Base-by-base conservation (phyloP, 2,113 vertebrate species). In the Phrynosoma platyrhinos region DNA sequence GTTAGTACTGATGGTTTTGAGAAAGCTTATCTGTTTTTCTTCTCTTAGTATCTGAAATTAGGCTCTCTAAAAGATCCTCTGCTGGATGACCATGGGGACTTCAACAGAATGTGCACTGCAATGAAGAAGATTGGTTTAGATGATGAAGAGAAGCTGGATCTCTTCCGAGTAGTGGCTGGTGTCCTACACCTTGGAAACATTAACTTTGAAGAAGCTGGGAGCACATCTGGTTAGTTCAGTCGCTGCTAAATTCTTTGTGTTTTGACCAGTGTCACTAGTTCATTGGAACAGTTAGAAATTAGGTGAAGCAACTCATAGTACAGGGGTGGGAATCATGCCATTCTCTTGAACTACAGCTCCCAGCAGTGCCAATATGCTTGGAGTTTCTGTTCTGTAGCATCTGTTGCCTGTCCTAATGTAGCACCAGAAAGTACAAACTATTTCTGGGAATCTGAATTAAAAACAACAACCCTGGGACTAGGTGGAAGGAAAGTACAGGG, bases 51-150 rank as follows among this genome's bases (percentile, higher is more conserved):
- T 94, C 89, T 97, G 89, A 99, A 99, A 95, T 93, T 94, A 66
- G 99, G 99, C 68, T 97, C 98, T 1, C 92, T 99, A 94, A 99
- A 99, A 95, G 99, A 99, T 94, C 98, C 99, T 2, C 95, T 99
- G 85, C 96, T 99, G 95, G 99, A 99, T 92, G 99, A 99, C 94
- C 98, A 98, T 0, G 98, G 97, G 23, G 99, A 99, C 95, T 99
- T 98, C 89, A 98, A 95, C 93, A 96, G 99, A 92, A 99, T 99
- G 98, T 98, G 97, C 72, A 98, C 96, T 42, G 99, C 99, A 68
- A 99, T 99, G 99, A 99, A 98, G 95, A 99, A 98, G 96, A 99
- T 99, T 88, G 99, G 99, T 69, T 95, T 99, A 96, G 98, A 97
- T 87, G 98, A 99, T 92, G 95, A 94, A 4, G 99, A 99, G 96